phyloP scores from a whole-genome alignment of 2,888 invertebrate genomes.

The Acholoe squamosa region DNA sequence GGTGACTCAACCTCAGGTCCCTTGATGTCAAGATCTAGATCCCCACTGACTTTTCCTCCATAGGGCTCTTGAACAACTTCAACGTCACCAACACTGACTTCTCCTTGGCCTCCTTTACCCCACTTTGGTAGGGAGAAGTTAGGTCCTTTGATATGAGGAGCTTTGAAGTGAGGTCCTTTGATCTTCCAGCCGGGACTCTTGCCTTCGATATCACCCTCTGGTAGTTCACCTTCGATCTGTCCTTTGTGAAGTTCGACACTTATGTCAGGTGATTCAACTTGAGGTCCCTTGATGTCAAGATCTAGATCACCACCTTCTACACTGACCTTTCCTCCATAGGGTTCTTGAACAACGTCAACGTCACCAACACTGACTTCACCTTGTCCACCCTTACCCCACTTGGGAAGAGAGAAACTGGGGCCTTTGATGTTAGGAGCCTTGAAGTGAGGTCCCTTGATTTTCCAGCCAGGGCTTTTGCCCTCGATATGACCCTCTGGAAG shows the following conservation, averaged over 20 bases:
- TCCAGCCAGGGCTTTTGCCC: not conserved
- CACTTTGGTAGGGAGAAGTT: constrained; percentile 26
- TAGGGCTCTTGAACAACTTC: constrained; percentile 36
- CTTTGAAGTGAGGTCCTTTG: constrained; percentile 46
- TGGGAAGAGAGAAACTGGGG: constrained; percentile 48
- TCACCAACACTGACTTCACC: constrained; percentile 51
- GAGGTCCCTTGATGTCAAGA: not conserved
- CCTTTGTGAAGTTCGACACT: not conserved
- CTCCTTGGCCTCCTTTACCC: not conserved
- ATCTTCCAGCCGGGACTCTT: constrained; percentile 24
- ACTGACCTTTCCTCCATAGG: not conserved
- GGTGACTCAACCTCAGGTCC: constrained; percentile 32
- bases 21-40: not conserved
- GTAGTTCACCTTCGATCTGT: constrained; percentile 5
- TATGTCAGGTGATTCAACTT: not conserved
- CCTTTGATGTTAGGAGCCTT: constrained; percentile 43
- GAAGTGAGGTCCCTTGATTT: constrained; percentile 46
- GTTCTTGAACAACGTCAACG: not conserved
- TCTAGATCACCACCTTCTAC: constrained; percentile 2
- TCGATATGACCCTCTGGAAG: not conserved
- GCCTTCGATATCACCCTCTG: constrained; percentile 5
- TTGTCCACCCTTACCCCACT: not conserved
- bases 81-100: constrained; percentile 47
- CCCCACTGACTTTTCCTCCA: constrained; percentile 31
- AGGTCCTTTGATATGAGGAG: constrained; percentile 18